A percentile compares a stretch with the other conserved stretches of the same genome.
Conservation (phyloP, 2,797 vertebrate genomes). For the Sebastes matsubarae region DNA sequence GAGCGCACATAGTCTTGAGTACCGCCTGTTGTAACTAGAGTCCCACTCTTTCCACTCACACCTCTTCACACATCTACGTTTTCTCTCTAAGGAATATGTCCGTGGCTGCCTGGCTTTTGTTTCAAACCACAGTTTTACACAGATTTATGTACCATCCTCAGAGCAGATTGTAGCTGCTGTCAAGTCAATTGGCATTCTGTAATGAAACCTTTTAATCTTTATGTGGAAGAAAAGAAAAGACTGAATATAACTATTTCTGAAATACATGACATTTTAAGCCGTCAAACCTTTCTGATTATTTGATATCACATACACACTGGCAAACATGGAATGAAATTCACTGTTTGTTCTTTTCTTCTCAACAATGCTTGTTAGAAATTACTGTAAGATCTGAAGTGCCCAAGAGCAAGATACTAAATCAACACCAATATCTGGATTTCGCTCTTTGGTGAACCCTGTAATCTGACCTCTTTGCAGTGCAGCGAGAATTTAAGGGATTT, state of each 20-base stretch:
- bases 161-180: not conserved
- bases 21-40: slow-evolving; percentile 59
- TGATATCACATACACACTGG: too few relatives aligned
- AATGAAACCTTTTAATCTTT: not conserved
- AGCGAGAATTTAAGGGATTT: not conserved
- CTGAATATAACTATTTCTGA: not conserved
- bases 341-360: not conserved
- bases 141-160: not conserved
- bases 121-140: not conserved
- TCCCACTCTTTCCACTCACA: slow-evolving; percentile 57
- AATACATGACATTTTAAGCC: not conserved
- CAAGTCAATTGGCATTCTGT: not conserved
- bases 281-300: not conserved
- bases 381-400: not conserved
- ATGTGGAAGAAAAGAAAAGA: too few relatives aligned
- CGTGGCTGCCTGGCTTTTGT: not conserved
- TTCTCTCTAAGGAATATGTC: not conserved
- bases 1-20: slow-evolving; percentile 59
- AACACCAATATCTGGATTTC: not conserved
- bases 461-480: not conserved
- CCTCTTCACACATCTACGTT: slow-evolving; percentile 5
- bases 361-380: not conserved
- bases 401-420: not conserved
- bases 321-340: not conserved
- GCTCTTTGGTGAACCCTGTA: not conserved